Conservation (phyloP, 2,797 vertebrate genomes). For the Lepus oiostolus region DNA sequence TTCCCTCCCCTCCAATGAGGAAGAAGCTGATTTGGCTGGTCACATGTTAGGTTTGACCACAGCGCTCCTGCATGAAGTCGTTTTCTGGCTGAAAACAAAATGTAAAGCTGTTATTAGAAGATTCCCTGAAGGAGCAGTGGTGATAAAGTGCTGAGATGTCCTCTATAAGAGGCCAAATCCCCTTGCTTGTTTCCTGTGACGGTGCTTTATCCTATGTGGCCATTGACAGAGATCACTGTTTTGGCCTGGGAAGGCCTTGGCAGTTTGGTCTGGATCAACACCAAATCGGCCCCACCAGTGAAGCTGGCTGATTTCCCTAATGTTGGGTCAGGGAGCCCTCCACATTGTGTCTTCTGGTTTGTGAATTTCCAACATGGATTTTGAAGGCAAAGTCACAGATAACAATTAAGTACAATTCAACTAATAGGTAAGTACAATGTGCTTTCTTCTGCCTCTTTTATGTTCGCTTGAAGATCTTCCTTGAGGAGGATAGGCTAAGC, state of each 20-base stretch:
- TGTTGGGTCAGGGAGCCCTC: not conserved
- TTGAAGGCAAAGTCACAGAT: not conserved
- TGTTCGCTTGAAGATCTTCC: not conserved
- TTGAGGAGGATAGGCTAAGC: not conserved
- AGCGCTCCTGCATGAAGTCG: not conserved
- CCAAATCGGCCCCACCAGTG: not conserved
- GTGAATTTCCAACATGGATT: not conserved
- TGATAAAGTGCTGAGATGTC: too few species aligned
- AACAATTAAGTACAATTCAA: too few species aligned
- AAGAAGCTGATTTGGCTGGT: not conserved
- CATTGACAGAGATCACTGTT: not conserved
- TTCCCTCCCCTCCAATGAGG: rapidly evolving
- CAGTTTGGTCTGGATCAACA: not conserved
- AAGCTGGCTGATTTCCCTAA: not conserved
- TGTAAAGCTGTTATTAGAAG: not conserved
- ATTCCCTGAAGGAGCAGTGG: not conserved
- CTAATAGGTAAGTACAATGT: not conserved
- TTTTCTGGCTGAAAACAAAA: not conserved
- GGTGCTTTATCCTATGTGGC: not conserved
- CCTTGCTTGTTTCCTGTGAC: not conserved
- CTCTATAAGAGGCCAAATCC: not conserved
- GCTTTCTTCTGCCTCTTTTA: not conserved
- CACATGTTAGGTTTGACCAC: not conserved
- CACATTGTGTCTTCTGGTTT: not conserved
- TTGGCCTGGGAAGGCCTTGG: not conserved